Evolutionary conservation across 1,140 invertebrate genomes (phyloP).

Genomic region (Eueides isabella): DNA sequence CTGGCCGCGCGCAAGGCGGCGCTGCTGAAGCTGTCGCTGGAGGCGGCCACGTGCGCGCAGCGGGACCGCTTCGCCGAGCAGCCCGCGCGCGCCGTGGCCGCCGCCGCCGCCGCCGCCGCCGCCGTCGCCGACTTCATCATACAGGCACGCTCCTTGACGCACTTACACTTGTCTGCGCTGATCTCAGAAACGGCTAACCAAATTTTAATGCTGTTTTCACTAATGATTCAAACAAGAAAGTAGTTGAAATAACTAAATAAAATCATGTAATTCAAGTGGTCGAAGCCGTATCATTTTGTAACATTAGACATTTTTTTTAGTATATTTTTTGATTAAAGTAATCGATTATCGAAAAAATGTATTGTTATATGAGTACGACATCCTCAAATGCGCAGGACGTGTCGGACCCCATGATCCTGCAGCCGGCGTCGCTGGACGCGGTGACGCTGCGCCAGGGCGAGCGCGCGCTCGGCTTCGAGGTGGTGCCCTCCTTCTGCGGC

Average conservation of each 20-base stretch:
- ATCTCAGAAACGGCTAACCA: too few species aligned
- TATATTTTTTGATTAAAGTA: too few species aligned
- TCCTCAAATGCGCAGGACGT: slow-evolving; percentile 85
- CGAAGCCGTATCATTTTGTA: too few species aligned
- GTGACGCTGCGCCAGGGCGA: slow-evolving; percentile 93
- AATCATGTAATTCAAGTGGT: too few species aligned
- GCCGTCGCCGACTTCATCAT: slow-evolving; percentile 93
- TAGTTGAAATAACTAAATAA: too few species aligned
- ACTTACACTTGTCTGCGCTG: too few species aligned
- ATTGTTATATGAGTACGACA: too few species aligned
- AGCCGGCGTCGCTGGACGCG: slow-evolving; percentile 93
- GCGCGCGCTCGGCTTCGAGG: slow-evolving; percentile 91
- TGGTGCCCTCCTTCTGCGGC: slow-evolving; percentile 92
- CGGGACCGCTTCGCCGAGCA: slow-evolving; percentile 93
- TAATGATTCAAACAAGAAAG: too few species aligned
- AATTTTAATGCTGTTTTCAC: too few species aligned
- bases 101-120: slow-evolving; percentile 87
- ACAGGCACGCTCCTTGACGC: slow-evolving; percentile 82
- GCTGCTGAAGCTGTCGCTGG: slow-evolving; percentile 90
- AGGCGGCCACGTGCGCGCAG: slow-evolving; percentile 93
- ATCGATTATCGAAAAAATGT: too few species aligned
- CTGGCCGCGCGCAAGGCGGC: slow-evolving; percentile 85
- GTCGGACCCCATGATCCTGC: slow-evolving; percentile 93
- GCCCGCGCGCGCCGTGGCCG: slow-evolving; percentile 88
- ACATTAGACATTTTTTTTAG: too few species aligned